Base-by-base conservation (phyloP, 2,888 invertebrate species). In the Volucella bombylans region DNA sequence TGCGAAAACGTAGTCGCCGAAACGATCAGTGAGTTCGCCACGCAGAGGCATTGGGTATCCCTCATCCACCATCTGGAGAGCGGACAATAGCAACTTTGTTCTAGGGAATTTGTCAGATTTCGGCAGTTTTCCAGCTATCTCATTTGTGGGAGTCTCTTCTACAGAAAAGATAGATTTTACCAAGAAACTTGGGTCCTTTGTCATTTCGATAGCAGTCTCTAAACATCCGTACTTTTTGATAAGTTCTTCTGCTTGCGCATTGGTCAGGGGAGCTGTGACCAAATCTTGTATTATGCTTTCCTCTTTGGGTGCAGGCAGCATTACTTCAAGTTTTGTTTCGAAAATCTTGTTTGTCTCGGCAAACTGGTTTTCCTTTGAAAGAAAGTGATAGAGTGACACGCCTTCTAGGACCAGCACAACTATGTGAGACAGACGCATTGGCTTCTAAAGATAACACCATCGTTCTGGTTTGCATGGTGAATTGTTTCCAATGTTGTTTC, bases 11-110 rank as follows among this genome's bases (percentile, higher is more conserved):
- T 95, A 98, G 87, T 94, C 93, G 43, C 92, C 90, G 89, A 94
- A 96, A 72, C 93, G 92, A 83, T 91, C 91, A 87, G 93, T 92
- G 41, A 94, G 90, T 89, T 94, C 94, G 86, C 95, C 93, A 1
- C 92, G 94, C 12, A 97, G 91, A 0, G 97, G 98, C 68, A 98
- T 91, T 3, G 98, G 98, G 91, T 95, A 98, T 86, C 95, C 95
- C 91, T 98, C 97, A 90, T 96, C 95, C 14, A 97, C 94, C 93
- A 98, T 94, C 92, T 98, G 97, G 91, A 95, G 94, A 0, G 96
- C 95, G 55, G 96, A 97, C 39, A 98, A 92, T 59, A 98, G 92
- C 57, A 98, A 92, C 87, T 95, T 94, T 2, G 96, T 96, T 88
- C 97, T 93, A 23, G 97, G 94, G 91, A 95, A 97, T 89, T 94